phyloP scores from a whole-genome alignment of 2,888 invertebrate species.

The Sacculina carcini region DNA sequence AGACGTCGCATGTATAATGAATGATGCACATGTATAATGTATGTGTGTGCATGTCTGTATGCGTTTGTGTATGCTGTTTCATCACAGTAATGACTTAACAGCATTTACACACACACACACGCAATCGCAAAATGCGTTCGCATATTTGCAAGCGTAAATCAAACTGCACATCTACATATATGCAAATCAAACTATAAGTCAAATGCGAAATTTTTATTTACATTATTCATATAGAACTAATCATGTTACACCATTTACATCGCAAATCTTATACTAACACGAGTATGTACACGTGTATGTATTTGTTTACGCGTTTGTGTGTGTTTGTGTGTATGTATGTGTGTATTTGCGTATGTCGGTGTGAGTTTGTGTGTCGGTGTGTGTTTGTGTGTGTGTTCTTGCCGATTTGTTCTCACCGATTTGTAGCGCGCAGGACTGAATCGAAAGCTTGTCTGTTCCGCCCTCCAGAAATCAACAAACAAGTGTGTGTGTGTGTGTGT shows the following conservation, averaged over 20 bases:
- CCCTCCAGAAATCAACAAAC: neutral
- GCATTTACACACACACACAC: neutral
- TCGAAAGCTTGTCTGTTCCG: neutral
- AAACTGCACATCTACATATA: too few species aligned
- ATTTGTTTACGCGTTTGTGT: neutral
- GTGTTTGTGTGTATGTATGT: neutral
- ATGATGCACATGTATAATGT: neutral
- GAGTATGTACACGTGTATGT: slow-evolving; percentile 1
- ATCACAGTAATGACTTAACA: neutral
- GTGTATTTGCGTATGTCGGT: neutral
- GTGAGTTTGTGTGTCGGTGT: neutral
- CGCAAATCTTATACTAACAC: neutral
- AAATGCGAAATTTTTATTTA: neutral
- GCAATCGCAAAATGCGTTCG: neutral
- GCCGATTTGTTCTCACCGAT: neutral
- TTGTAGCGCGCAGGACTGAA: neutral
- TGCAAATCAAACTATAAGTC: too few species aligned
- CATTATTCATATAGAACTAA: neutral
- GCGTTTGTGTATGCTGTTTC: neutral
- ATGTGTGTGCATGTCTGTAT: neutral
- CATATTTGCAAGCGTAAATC: too few species aligned
- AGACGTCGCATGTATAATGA: too few species aligned
- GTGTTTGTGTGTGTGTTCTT: neutral
- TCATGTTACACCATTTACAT: neutral
- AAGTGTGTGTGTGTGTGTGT: neutral